Base-by-base conservation (phyloP, 35 echinoderm and acorn worm species). In the Holothuria glaberrima region DNA sequence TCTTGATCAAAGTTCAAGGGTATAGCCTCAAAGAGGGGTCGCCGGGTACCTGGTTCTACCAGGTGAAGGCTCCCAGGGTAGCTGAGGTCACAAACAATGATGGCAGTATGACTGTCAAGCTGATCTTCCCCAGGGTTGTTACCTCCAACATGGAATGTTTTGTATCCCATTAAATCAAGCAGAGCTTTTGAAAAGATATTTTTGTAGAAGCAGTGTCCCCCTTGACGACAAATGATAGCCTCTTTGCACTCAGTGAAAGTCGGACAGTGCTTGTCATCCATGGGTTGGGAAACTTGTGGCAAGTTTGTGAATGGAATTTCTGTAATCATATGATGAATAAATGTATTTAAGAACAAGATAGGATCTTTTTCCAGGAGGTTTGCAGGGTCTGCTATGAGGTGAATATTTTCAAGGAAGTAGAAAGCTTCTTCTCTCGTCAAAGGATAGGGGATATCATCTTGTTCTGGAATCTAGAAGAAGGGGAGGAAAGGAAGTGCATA, bases 161-260 rank as follows among this genome's bases (percentile, higher is more conserved):
- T 58, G 22, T 30, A 82, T 25, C 50, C 79, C 79, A 82, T 14
- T 26, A 82, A 22, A 30, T 82, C 79, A 41, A 82, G 38, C 18
- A 82, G 79, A 14, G 79, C 79, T 33, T 82, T 82, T n/a, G 79
- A 56, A 32, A 82, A 82, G 21, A 32, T 24, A 20, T 82, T 82
- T 26, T 82, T 82, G 79, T 58, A 82, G 79, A 58, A 82, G 19
- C 79, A 82, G 79, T 82, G 46, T 45, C 79, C 79, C 13, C 79
- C 79, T 60, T 58, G 32, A 6, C 57, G 79, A 29, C 46, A 4
- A 19, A 82, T 56, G 9, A 82, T n/a, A 0, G 79, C 79, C 17
- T 3, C 25, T 50, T 60, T 82, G 79, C 79, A 82, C 30, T 82
- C 79, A 10, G 48, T 44, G 0, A 82, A 82, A 6, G 79, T 57